Percentiles rank a stretch among this genome's conserved stretches.
Evolutionary conservation across 2,113 vertebrate species (phyloP).

Genomic region (Rhinoderma darwinii): DNA sequence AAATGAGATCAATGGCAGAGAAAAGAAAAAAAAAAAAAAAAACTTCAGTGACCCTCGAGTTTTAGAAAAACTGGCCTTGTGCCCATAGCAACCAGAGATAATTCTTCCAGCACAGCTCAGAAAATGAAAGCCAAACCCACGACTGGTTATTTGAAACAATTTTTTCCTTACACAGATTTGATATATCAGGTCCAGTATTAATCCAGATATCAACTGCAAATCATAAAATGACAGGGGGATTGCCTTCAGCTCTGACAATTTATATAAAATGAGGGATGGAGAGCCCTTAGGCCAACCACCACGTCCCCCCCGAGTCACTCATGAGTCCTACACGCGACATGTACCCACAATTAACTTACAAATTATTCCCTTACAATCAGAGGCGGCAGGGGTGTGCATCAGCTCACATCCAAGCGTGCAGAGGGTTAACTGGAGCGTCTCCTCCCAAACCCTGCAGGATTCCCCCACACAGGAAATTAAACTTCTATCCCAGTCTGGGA

Average conservation of each 20-base stretch:
- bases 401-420: background rate
- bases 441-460: conserved; percentile 55
- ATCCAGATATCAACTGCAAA: background rate
- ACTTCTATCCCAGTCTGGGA: conserved; percentile 51
- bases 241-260: background rate
- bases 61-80: background rate
- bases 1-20: background rate
- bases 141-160: too few relatives aligned
- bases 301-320: background rate
- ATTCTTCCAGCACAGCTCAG: background rate
- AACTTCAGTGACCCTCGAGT: background rate
- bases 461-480: conserved; percentile 58
- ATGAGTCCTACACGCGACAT: background rate
- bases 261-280: background rate
- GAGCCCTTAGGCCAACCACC: too few relatives aligned
- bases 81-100: background rate
- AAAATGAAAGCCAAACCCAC: background rate
- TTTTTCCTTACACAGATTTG: background rate
- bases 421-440: conserved; percentile 45
- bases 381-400: background rate
- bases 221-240: too few relatives aligned
- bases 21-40: background rate
- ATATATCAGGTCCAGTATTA: background rate
- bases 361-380: background rate
- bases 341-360: background rate